These are phyloP conservation scores for Ciconia nigra DNA, from an alignment of 2,797 vertebrate species.

Conservation along the genomic window DNA sequence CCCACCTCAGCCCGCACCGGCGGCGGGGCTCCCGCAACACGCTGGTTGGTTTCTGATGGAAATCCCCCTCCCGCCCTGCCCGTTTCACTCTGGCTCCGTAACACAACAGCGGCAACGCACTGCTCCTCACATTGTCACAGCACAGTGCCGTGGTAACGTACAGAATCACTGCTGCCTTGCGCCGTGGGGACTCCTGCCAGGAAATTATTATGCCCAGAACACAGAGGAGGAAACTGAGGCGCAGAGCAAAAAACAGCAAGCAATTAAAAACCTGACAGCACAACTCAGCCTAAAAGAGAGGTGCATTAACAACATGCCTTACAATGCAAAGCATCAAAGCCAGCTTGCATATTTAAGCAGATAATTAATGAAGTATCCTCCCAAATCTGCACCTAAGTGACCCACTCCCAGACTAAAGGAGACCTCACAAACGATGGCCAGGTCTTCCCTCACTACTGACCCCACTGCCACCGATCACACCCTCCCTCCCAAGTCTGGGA, in stretches of 20 bases:
- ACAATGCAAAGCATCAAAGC: not conserved
- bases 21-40: rapidly evolving
- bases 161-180: not conserved
- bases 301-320: not conserved
- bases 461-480: too few relatives aligned
- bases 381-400: not conserved
- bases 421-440: rapidly evolving
- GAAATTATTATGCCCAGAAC: too few relatives aligned
- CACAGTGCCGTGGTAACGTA: rapidly evolving
- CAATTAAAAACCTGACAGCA: not conserved
- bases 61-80: not conserved
- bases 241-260: not conserved
- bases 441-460: not conserved
- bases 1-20: not conserved
- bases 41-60: rapidly evolving
- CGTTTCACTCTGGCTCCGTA: not conserved
- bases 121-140: not conserved
- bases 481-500: not conserved
- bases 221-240: not conserved
- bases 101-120: not conserved
- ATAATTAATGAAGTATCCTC: not conserved
- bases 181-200: rapidly evolving
- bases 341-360: not conserved
- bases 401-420: not conserved
- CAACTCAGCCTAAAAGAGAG: not conserved